Evolutionary conservation across 2,113 vertebrate genomes (phyloP), one percentile per base, ranked within the genome.

Genomic region (Panthera leo): DNA sequence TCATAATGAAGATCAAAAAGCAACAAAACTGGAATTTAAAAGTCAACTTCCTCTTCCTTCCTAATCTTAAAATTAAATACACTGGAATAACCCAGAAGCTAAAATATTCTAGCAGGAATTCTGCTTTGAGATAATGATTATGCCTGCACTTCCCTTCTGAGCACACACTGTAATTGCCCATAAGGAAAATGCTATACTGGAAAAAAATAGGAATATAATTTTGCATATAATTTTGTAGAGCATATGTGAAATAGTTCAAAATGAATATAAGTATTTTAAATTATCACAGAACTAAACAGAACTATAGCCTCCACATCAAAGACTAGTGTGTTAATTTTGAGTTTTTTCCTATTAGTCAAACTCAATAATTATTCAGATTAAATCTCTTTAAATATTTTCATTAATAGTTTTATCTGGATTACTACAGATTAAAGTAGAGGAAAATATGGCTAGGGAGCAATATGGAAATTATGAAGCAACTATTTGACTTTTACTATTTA

Each of bases 391-490:
- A 85, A 79, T 75, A 53, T 70, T 87, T 71, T 97, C 70, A 90
- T 16, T 87, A 79, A 80, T 3, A 79, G 23, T 78, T 93, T 92
- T 70, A 97, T 31, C 18, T 86, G 48, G 4, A 93, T 13, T 65
- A 96, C 53, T 80, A 75, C 3, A 76, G 19, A 95, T 9, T 55
- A 42, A 78, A 82, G 8, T 75, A 82, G 18, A 95, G 55, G 73
- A 80, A 97, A 95, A 96, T 71, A 93, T n/a, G 31, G 25, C n/a
- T 88, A 93, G 25, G 16, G 58, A 91, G 89, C 39, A 87, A 82
- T 19, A 61, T 53, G 25, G 92, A 98, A 97, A 97, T 9, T 78
- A 19, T 90, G 76, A 98, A 53, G 90, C 36, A 96, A 91, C 48
- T 91, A 75, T 25, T 88, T 2, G 2, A 71, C 85, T 93, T 97